A percentile compares a stretch with the other conserved stretches of the same genome.
These are phyloP conservation scores for Tretioscincus oriximinensis DNA, from an alignment of 2,113 vertebrate genomes.

Conservation along the genomic window DNA sequence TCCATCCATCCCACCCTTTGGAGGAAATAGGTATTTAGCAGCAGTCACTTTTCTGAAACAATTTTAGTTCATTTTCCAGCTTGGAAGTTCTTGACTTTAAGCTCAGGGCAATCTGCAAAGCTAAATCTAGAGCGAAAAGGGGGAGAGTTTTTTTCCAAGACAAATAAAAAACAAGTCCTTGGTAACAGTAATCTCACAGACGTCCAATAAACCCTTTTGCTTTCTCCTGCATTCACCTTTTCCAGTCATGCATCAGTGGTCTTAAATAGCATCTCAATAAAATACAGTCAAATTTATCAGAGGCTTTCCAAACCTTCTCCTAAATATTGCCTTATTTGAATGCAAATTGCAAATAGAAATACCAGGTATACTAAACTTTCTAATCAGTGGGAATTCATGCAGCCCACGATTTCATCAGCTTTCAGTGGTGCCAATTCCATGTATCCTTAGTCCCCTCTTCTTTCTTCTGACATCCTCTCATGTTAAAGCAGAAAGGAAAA, in stretches of 20 bases:
- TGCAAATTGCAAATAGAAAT: slow-evolving; percentile 16
- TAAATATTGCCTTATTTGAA: slow-evolving; percentile 14
- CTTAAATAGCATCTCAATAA: slow-evolving; percentile 19
- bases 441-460: neutral
- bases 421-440: neutral
- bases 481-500: neutral
- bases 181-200: neutral
- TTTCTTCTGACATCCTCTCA: neutral
- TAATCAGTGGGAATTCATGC: neutral
- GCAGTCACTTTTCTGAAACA: neutral
- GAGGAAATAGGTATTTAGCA: neutral
- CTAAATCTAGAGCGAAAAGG: neutral
- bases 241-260: neutral
- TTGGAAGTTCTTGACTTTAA: neutral
- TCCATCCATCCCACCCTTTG: neutral
- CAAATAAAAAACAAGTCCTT: neutral
- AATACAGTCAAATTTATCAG: neutral
- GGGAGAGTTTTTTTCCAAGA: neutral
- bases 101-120: neutral
- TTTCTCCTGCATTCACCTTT: neutral
- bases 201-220: neutral
- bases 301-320: neutral
- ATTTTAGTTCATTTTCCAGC: neutral
- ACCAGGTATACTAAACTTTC: slow-evolving; percentile 1
- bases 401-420: neutral